Evolutionary conservation across 2,113 vertebrate genomes (phyloP), one percentile per base, ranked within the genome.

Genomic region (Butastur rufipennis): DNA sequence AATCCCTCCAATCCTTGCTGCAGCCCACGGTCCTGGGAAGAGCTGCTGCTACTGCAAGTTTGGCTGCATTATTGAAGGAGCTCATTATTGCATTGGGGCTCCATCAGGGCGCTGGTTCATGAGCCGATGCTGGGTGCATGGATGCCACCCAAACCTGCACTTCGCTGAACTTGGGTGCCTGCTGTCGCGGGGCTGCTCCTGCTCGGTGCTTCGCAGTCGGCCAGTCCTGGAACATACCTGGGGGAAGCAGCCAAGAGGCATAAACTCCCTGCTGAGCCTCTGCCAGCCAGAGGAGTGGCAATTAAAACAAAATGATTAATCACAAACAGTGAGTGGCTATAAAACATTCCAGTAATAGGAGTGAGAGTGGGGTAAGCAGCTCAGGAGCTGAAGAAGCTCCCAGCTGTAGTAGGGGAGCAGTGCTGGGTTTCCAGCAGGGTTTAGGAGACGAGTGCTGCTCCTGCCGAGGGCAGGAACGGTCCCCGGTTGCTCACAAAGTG

Each of bases 221-320:
- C 86, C 78, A 29, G 86, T 74, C 90, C 90, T 62, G 86, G 98
- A 91, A 96, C 70, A 5, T 10, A 93, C 86, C 86, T 93, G 95
- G 63, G 92, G 70, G 86, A 92, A 93, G 84, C 70, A 43, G 95
- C 88, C 98, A 97, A 95, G 94, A 96, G 96, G 94, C 94, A 93
- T 89, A 96, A 90, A 93, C 89, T 73, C 82, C 88, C 71, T 55
- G 74, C 89, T 43, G 91, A 90, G 95, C 83, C 86, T 61, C 79
- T 91, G 97, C 97, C 97, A 98, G 93, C 68, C 50, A 47, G 82
- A 97, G 91, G 85, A 96, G 59, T 16, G 4, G 77, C 75, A 85
- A 97, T 97, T 98, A 97, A 98, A 97, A 92, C 94, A 88, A 86
- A 95, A 88, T 89, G 97, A 98, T 97, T 97, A 98, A 98, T 98